phyloP scores from a whole-genome alignment of 2,797 vertebrate species.

The Spinibarbus caldwelli region DNA sequence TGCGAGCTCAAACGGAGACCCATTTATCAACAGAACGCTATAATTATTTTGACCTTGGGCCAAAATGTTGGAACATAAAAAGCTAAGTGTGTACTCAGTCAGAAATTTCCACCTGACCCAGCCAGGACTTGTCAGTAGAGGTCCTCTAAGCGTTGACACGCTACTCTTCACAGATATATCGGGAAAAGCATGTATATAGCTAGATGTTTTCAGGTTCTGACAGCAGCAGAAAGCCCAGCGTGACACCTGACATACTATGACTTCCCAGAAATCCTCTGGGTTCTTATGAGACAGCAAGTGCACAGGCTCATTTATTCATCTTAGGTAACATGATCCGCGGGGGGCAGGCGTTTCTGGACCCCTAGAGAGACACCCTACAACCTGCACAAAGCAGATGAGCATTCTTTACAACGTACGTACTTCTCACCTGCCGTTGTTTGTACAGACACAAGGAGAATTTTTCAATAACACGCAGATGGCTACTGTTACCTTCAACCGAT shows the following conservation, averaged over 20 bases:
- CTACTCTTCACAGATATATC: constrained; percentile 47
- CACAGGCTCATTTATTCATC: constrained; percentile 25
- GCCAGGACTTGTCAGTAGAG: constrained; percentile 32
- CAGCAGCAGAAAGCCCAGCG: constrained; percentile 16
- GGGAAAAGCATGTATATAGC: constrained; percentile 51
- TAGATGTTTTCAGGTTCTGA: constrained; percentile 46
- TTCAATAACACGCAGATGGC: constrained; percentile 4
- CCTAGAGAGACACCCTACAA: constrained; percentile 25
- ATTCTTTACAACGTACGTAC: constrained; percentile 10
- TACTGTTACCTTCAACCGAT: constrained; percentile 12
- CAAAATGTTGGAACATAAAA: constrained; percentile 48
- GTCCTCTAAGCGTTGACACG: constrained; percentile 34
- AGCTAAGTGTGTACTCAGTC: constrained; percentile 42
- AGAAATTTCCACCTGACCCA: constrained; percentile 55
- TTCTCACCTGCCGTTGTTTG: constrained; percentile 1
- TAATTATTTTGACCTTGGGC: constrained; percentile 46
- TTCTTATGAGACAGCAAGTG: constrained; percentile 44
- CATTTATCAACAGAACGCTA: constrained; percentile 30
- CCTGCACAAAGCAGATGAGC: constrained; percentile 6
- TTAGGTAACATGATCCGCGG: constrained; percentile 31
- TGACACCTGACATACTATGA: too few species aligned
- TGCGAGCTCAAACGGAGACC: not conserved
- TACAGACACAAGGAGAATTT: constrained; percentile 11
- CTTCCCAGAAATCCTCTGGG: constrained; percentile 41
- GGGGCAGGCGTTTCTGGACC: not conserved